Percentiles rank a stretch among this genome's conserved stretches.
Evolutionary conservation across 2,888 invertebrate species (phyloP).

Genomic region (Itoplectis maculator): DNA sequence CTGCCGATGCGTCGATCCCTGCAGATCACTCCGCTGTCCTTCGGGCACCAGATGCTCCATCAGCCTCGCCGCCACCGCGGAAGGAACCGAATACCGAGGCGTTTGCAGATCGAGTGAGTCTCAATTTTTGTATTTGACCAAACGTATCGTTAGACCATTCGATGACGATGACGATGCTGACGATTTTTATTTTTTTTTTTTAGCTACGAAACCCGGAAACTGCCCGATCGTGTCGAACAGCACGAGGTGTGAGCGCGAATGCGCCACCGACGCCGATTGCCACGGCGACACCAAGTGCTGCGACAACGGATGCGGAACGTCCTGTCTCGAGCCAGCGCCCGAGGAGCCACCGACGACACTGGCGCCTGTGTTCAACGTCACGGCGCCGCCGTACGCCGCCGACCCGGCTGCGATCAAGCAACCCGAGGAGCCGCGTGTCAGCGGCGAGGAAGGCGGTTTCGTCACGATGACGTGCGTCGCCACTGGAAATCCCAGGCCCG

Average conservation of each 20-base stretch:
- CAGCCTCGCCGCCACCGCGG: constrained; percentile 80
- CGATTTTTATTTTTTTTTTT: too few species aligned
- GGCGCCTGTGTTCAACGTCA: constrained; percentile 70
- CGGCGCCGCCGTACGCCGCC: constrained; percentile 72
- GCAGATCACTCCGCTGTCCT: constrained; percentile 87
- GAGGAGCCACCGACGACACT: constrained; percentile 83
- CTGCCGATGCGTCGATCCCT: constrained; percentile 92
- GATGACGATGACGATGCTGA: not conserved
- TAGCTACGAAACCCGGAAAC: constrained; percentile 89
- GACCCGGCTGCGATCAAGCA: constrained; percentile 79
- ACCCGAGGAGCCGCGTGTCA: constrained; percentile 87
- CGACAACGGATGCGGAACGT: constrained; percentile 90
- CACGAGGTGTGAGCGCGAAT: constrained; percentile 89
- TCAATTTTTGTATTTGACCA: too few species aligned
- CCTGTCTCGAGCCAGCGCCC: constrained; percentile 88
- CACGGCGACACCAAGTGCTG: constrained; percentile 93
- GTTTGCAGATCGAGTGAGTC: constrained; percentile 88
- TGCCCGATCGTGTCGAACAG: constrained; percentile 87
- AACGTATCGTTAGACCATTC: not conserved
- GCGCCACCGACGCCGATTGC: constrained; percentile 93
- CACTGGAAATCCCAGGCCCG: constrained; percentile 91
- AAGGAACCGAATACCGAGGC: constrained; percentile 85
- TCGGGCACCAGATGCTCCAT: constrained; percentile 90
- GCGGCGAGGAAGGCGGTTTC: constrained; percentile 90
- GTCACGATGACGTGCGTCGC: constrained; percentile 91